phyloP scores from a whole-genome alignment of 2,113 vertebrate species.

The Ornithorhynchus anatinus region DNA sequence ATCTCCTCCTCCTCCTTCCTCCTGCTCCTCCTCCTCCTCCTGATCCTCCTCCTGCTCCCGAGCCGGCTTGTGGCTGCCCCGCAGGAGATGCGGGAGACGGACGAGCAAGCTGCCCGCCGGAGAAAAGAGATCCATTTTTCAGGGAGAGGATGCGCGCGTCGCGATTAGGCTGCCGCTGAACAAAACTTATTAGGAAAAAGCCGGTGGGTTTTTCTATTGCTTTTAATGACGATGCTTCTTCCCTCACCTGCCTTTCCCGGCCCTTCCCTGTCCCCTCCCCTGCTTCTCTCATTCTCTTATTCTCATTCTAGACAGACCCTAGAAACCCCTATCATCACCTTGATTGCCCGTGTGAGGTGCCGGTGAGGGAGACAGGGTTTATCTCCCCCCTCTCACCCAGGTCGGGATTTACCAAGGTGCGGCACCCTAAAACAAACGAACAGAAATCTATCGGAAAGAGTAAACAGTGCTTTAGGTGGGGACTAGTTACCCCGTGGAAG shows the following conservation, averaged over 20 bases:
- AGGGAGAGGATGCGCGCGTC: background rate
- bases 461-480: background rate
- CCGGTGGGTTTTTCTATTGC: background rate
- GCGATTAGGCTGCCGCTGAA: background rate
- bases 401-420: too few relatives aligned
- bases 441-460: background rate
- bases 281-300: background rate
- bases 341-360: too few relatives aligned
- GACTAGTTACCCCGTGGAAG: background rate
- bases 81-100: background rate
- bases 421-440: too few relatives aligned
- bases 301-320: too few relatives aligned
- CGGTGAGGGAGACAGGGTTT: too few relatives aligned
- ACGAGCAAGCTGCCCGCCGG: background rate
- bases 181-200: background rate
- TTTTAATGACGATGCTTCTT: background rate
- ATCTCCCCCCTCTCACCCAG: too few relatives aligned
- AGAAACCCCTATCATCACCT: too few relatives aligned
- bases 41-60: too few relatives aligned
- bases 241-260: background rate
- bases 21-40: too few relatives aligned
- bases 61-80: background rate
- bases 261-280: background rate
- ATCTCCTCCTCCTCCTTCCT: background rate
- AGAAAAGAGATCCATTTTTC: background rate